phyloP scores from a whole-genome alignment of 2,888 invertebrate genomes.

The Laspeyria flexula region DNA sequence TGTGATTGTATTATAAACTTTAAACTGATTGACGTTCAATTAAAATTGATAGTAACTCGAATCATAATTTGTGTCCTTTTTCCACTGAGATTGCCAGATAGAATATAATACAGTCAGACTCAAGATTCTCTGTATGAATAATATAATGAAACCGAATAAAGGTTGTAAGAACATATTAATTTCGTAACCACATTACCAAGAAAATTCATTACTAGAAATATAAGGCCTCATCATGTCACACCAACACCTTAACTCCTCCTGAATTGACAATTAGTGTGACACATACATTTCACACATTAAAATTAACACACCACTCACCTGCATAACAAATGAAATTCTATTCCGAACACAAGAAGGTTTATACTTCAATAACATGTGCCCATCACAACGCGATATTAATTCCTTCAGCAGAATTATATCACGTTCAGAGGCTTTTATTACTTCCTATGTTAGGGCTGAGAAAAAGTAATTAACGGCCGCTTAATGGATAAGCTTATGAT shows the following conservation, averaged over 20 bases:
- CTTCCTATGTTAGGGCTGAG: conserved; percentile 30
- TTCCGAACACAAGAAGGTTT: rapidly evolving
- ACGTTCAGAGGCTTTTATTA: conserved; percentile 29
- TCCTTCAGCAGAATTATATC: conserved; percentile 30
- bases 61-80: too few relatives aligned
- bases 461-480: conserved; percentile 39
- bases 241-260: conserved; percentile 3
- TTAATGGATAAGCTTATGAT: conserved; percentile 29
- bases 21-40: too few relatives aligned
- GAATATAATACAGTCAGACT: too few relatives aligned
- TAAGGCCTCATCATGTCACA: background rate
- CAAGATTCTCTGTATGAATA: too few relatives aligned
- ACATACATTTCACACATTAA: conserved; percentile 19
- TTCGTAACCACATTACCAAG: too few relatives aligned
- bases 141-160: too few relatives aligned
- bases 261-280: conserved; percentile 26
- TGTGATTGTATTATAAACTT: too few relatives aligned
- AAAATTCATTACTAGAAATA: too few relatives aligned
- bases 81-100: too few relatives aligned
- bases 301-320: conserved; percentile 8
- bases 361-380: background rate
- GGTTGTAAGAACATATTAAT: too few relatives aligned
- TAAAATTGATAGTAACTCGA: too few relatives aligned
- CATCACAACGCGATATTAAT: conserved; percentile 29
- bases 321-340: conserved; percentile 5